phyloP scores from a whole-genome alignment of 1,140 invertebrate genomes.

The Tachypleus tridentatus region DNA sequence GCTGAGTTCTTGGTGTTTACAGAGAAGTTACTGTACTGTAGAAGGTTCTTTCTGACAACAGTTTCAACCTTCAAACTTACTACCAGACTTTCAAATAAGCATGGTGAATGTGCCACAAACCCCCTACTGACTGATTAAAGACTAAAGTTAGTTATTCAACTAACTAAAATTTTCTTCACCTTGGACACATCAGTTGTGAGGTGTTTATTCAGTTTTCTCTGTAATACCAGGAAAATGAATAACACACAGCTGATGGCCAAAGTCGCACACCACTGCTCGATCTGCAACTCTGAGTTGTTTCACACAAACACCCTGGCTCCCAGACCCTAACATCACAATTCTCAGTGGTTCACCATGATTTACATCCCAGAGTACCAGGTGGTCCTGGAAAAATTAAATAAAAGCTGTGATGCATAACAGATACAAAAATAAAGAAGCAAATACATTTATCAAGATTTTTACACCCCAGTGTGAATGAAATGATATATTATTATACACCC shows the following conservation, averaged over 20 bases:
- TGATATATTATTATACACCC: not conserved
- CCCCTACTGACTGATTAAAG: no score
- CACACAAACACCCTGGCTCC: constrained; percentile 63
- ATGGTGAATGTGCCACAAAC: no score
- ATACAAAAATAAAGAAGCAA: not conserved
- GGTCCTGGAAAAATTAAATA: constrained; percentile 45
- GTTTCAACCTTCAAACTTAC: no score
- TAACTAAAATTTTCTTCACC: no score
- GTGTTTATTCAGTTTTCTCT: constrained; percentile 37
- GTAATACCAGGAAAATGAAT: constrained; percentile 71
- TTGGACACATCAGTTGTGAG: no score
- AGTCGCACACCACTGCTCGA: constrained; percentile 79
- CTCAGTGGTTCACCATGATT: constrained; percentile 71
- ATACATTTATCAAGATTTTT: not conserved
- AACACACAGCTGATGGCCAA: constrained; percentile 76
- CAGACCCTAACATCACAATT: constrained; percentile 58
- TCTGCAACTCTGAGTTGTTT: constrained; percentile 56
- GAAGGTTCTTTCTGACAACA: no score
- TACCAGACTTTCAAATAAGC: no score
- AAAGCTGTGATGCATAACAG: constrained; percentile 1
- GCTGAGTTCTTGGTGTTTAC: no score
- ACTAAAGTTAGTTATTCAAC: no score
- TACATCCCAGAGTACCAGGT: constrained; percentile 81
- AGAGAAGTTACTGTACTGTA: no score
- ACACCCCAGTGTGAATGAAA: not conserved